Base-by-base conservation (phyloP, 2,113 vertebrate genomes). In the Ailurus styani region DNA sequence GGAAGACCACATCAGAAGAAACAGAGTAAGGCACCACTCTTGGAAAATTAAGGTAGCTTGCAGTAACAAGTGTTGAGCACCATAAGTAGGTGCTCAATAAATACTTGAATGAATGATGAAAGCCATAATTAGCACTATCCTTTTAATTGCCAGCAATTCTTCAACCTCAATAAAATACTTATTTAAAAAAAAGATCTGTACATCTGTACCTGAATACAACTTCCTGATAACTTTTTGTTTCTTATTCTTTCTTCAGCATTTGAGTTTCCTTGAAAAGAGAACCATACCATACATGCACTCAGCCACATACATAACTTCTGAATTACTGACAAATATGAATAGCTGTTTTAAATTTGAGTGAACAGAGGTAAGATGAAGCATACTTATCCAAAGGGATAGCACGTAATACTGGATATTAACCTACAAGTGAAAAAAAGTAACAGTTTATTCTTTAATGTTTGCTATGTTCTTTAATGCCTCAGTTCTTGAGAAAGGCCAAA, bases 11-110 rank as follows among this genome's bases (percentile, higher is more conserved):
- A 98, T 98, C 98, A 98, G 98, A 98, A 98, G 97, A 98, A 98
- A 98, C 97, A 98, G 98, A 98, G 98, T 99, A 99, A 99, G 99
- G 99, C 99, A 99, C 99, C 99, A 98, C 99, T 98, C 99, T 98
- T 98, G 98, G 98, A 98, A 99, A 99, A 99, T 98, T 98, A 99
- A 99, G 98, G 98, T 98, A 99, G 99, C 98, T 99, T 98, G 98
- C 98, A 98, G 98, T 99, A 98, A 98, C 98, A 98, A 98, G 96
- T 77, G 95, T 18, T 87, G 93, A 97, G 97, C 94, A 93, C 97
- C 87, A 3, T 37, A 45, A 83, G 60, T 12, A 73, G 93, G 97
- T 78, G 60, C 97, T 97, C 75, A 92, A 96, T 96, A 96, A 96
- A 98, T 88, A 97, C 95, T 96, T 60, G 81, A 85, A 94, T 89